phyloP scores from a whole-genome alignment of 2,113 vertebrate species.

The Aegithalos caudatus region DNA sequence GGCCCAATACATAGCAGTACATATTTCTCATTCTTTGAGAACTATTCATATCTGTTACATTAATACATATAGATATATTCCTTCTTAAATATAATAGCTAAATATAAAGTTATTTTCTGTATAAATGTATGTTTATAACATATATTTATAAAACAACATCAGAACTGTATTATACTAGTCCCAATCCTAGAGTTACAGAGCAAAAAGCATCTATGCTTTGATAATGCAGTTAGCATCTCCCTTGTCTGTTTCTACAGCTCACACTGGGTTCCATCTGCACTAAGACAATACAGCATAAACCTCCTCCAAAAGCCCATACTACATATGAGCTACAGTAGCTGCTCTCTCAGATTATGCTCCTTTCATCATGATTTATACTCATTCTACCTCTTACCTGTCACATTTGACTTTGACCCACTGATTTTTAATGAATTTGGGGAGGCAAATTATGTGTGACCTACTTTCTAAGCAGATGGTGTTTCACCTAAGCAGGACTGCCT shows the following conservation, averaged over 20 bases:
- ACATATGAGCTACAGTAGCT: neutral
- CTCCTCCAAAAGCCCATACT: neutral
- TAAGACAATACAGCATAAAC: neutral
- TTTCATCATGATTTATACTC: neutral
- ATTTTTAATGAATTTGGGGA: neutral
- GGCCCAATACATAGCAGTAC: neutral
- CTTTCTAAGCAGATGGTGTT: neutral
- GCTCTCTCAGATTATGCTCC: neutral
- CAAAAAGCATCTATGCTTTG: neutral
- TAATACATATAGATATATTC: neutral
- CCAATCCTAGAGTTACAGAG: neutral
- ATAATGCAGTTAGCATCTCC: neutral
- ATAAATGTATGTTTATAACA: neutral
- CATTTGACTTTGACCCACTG: neutral
- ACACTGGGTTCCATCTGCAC: fast-evolving
- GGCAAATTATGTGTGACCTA: neutral
- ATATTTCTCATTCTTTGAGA: neutral
- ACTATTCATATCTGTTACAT: neutral
- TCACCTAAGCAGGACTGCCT: neutral
- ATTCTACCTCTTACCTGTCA: neutral
- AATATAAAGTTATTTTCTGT: neutral
- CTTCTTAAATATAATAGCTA: neutral
- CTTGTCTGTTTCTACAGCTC: neutral
- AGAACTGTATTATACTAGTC: neutral
- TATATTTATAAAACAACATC: neutral